Conservation (phyloP, 2,113 vertebrate genomes). For the Promerops cafer region DNA sequence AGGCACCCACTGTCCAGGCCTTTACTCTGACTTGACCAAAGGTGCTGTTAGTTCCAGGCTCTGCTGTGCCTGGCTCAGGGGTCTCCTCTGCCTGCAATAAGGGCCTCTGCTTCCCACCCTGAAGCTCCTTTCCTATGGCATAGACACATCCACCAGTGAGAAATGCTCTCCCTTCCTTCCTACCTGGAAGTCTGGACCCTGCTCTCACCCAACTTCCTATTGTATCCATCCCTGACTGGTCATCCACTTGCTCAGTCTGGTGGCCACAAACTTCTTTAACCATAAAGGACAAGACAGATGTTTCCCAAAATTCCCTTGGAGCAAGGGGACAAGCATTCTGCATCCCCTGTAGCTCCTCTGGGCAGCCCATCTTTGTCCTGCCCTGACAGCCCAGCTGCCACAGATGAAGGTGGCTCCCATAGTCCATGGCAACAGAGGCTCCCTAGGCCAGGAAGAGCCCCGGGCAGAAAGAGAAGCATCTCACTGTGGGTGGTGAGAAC, state of each 20-base stretch:
- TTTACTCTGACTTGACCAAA: not conserved
- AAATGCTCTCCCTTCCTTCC: not conserved
- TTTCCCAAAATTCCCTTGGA: not conserved
- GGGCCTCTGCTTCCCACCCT: not conserved
- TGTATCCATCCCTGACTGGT: not conserved
- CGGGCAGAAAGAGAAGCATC: not conserved
- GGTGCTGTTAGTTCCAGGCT: accelerated
- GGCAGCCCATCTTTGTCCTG: not conserved
- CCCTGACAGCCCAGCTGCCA: not conserved
- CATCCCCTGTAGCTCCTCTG: not conserved
- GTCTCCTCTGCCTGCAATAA: not conserved
- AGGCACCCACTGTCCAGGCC: not conserved
- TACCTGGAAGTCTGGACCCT: not conserved
- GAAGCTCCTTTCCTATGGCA: not conserved
- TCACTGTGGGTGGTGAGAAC: not conserved
- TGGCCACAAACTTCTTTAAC: not conserved
- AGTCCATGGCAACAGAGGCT: accelerated
- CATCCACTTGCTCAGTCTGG: not conserved
- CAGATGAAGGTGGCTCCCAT: not conserved
- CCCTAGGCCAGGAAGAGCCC: not conserved
- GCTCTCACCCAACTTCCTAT: not conserved
- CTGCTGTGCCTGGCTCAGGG: not conserved
- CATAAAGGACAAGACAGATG: not conserved
- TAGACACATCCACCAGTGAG: not conserved
- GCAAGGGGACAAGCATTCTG: not conserved